Conservation (phyloP, 2,888 invertebrate genomes). For the Junonia oenone region DNA sequence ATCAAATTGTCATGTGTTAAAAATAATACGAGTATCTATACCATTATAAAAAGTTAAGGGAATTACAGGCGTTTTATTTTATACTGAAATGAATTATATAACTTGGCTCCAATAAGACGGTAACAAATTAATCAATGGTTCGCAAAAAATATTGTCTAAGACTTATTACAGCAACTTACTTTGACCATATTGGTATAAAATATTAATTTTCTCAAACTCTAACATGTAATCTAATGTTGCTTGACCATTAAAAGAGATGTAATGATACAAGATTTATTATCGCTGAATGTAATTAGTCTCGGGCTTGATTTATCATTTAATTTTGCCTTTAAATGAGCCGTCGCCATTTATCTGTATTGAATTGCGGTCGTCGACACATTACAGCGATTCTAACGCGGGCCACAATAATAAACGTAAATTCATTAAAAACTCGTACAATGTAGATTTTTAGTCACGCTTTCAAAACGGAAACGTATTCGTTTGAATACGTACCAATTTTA, state of each 20-base stretch:
- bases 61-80: no score
- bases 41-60: no score
- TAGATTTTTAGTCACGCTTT: constrained; percentile 31
- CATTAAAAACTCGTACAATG: constrained; percentile 19
- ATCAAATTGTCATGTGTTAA: no score
- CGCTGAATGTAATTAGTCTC: constrained; percentile 59
- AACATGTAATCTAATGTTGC: constrained; percentile 16
- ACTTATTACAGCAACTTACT: neutral
- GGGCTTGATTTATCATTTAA: constrained; percentile 59
- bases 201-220: neutral
- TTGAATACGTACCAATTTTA: constrained; percentile 38
- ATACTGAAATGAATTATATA: no score
- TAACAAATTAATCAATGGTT: neutral
- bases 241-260: constrained; percentile 47
- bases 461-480: constrained; percentile 36
- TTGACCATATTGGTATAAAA: neutral
- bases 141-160: neutral
- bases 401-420: constrained; percentile 3
- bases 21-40: no score
- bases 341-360: constrained; percentile 44
- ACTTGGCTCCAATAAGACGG: no score
- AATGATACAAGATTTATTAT: constrained; percentile 45
- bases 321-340: constrained; percentile 49
- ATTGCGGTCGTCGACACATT: constrained; percentile 39
- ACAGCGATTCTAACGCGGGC: constrained; percentile 27